These are phyloP conservation scores for Belonocnema kinseyi DNA, from an alignment of 1,140 invertebrate genomes.

Conservation along the genomic window DNA sequence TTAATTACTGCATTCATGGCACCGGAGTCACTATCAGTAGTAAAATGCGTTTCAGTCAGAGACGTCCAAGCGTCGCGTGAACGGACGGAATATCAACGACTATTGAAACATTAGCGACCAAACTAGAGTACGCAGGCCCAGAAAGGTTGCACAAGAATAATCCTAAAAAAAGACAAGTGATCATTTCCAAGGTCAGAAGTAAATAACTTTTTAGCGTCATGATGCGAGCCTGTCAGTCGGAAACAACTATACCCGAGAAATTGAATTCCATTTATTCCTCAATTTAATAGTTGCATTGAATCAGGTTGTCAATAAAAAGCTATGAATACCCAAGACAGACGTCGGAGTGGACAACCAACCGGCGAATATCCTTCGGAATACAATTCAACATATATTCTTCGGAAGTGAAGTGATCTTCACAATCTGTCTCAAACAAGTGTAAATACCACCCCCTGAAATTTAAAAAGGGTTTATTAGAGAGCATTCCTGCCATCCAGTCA, in stretches of 20 bases:
- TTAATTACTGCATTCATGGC: no score
- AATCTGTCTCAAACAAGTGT: background rate
- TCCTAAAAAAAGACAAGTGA: background rate
- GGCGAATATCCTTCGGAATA: background rate
- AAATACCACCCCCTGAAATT: constrained; percentile 1
- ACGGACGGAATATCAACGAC: no score
- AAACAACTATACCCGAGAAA: background rate
- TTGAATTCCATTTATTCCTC: background rate
- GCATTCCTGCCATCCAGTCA: constrained; percentile 29
- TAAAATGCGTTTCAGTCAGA: no score
- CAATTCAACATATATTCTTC: background rate
- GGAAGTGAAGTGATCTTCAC: background rate
- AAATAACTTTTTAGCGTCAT: background rate
- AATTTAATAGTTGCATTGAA: background rate
- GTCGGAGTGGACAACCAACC: background rate
- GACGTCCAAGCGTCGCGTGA: no score
- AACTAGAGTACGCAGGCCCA: background rate
- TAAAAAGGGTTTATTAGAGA: constrained; percentile 19
- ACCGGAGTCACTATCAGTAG: no score
- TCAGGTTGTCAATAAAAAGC: no score
- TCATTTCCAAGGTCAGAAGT: background rate
- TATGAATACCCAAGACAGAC: background rate
- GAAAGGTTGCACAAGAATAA: background rate
- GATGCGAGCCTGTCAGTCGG: background rate
- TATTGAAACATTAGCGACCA: no score